A percentile compares a stretch with the other conserved stretches of the same genome.
Conservation (phyloP, 2,888 invertebrate genomes). For the Orthosia gothica region DNA sequence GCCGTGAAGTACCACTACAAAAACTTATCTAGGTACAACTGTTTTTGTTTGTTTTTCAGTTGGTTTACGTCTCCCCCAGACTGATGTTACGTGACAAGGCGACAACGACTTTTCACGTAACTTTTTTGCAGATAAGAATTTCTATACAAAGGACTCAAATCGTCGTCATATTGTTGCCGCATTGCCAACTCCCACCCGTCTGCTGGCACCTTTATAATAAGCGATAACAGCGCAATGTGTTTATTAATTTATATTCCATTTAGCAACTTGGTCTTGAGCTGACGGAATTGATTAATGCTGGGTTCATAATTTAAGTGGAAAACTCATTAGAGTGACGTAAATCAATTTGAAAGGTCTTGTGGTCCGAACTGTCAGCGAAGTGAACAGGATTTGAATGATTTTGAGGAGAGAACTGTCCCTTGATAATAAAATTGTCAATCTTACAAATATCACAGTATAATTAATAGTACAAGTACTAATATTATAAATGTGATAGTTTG, state of each 20-base stretch:
- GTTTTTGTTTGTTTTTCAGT: slow-evolving; percentile 17
- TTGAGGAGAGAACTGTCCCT: background rate
- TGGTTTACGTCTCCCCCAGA: background rate
- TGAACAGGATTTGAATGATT: no score
- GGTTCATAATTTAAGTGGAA: slow-evolving; percentile 27
- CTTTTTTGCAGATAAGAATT: no score
- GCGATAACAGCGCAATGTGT: background rate
- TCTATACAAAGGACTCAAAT: no score
- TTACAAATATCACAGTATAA: no score
- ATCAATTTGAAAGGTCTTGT: slow-evolving; percentile 31
- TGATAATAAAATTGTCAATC: no score
- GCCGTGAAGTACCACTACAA: slow-evolving; percentile 8
- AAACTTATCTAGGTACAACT: background rate
- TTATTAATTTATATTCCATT: slow-evolving; percentile 14
- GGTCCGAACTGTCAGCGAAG: background rate
- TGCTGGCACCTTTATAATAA: background rate
- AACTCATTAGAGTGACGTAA: slow-evolving; percentile 46
- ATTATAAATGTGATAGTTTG: no score
- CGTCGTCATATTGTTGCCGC: background rate
- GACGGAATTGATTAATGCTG: slow-evolving; percentile 42
- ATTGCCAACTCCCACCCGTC: background rate
- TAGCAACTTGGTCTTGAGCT: background rate
- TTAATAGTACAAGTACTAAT: no score
- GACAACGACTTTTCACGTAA: background rate
- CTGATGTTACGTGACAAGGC: background rate